A percentile compares a stretch with the other conserved stretches of the same genome.
phyloP scores from a whole-genome alignment of 2,113 vertebrate genomes.

The Ceyx melanurus region DNA sequence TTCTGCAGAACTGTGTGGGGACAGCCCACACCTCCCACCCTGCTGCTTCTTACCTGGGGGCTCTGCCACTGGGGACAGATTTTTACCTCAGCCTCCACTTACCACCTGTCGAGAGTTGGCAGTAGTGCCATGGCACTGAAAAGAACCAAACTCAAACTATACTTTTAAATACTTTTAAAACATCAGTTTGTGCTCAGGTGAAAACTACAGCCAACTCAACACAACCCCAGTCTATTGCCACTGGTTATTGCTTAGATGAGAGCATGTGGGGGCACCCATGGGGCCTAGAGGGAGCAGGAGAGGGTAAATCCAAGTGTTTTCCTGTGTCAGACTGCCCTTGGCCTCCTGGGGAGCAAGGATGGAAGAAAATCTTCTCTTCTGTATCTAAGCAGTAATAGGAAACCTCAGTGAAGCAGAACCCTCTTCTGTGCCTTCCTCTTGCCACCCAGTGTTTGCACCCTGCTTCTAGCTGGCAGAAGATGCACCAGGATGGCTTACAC shows the following conservation, averaged over 20 bases:
- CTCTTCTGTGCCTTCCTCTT: conserved; percentile 11
- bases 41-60: background rate
- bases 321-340: conserved; percentile 17
- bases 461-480: conserved; percentile 7
- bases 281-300: background rate
- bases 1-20: background rate
- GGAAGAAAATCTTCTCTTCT: conserved; percentile 61
- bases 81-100: background rate
- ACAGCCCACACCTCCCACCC: background rate
- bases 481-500: background rate
- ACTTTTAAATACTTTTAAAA: background rate
- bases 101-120: background rate
- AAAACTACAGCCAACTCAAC: background rate
- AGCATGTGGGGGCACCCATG: background rate
- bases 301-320: background rate
- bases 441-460: conserved; percentile 42
- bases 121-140: background rate
- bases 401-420: conserved; percentile 61
- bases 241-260: background rate
- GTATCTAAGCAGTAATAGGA: conserved; percentile 62
- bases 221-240: background rate
- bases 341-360: conserved; percentile 49
- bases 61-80: background rate
- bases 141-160: background rate
- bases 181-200: background rate